Evolutionary conservation across 1,140 invertebrate species (phyloP).

Genomic region (Drosophila truncata): DNA sequence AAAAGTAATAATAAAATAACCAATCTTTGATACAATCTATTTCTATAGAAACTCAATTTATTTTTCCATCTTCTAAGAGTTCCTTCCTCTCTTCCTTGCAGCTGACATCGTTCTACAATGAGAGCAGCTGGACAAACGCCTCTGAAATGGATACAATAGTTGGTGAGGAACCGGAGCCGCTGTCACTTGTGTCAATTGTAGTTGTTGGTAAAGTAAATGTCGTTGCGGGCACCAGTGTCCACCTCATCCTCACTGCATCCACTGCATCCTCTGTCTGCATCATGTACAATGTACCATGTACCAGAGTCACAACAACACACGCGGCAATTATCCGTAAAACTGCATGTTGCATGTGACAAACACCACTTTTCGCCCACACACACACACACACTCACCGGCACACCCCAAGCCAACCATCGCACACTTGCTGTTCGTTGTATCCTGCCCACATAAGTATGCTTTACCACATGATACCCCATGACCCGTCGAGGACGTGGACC

Average conservation of each 20-base stretch:
- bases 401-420: constrained; percentile 6
- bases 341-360: constrained; percentile 64
- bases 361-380: constrained; percentile 20
- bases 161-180: constrained; percentile 89
- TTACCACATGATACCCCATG: constrained; percentile 44
- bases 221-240: constrained; percentile 58
- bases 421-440: constrained; percentile 32
- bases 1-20: background rate
- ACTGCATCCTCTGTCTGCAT: constrained; percentile 21
- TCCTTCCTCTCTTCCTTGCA: constrained; percentile 44
- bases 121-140: constrained; percentile 84
- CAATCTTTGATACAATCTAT: background rate
- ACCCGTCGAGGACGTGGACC: constrained; percentile 14
- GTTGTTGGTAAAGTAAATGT: constrained; percentile 89
- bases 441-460: constrained; percentile 68
- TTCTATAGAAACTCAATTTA: background rate
- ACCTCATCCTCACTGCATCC: constrained; percentile 22
- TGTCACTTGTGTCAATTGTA: constrained; percentile 90
- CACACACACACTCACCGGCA: constrained; percentile 13
- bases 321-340: constrained; percentile 62
- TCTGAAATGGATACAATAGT: constrained; percentile 87
- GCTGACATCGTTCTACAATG: constrained; percentile 84
- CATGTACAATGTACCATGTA: constrained; percentile 6
- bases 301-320: constrained; percentile 3
- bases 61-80: background rate